Evolutionary conservation across 2,888 invertebrate species (phyloP).

Genomic region (Sminthurides aquaticus): DNA sequence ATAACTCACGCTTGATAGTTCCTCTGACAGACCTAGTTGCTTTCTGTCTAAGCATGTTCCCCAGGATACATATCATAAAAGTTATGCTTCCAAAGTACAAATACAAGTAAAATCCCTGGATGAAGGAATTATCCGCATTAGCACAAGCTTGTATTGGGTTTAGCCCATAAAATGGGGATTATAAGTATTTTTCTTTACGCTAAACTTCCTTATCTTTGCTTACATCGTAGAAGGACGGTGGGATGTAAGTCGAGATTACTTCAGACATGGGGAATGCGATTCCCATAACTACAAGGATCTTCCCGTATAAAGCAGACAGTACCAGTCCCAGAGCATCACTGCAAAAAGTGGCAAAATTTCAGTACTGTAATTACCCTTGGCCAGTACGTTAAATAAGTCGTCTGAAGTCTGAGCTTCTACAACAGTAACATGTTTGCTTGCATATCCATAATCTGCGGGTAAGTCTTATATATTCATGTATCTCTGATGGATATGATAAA

Average conservation of each 20-base stretch:
- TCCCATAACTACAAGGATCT: slow-evolving; percentile 87
- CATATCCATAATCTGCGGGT: no score
- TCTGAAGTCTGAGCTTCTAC: no score
- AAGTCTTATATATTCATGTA: no score
- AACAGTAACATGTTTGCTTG: no score
- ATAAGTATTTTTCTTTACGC: no score
- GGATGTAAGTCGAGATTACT: slow-evolving; percentile 87
- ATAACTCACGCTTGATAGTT: slow-evolving; percentile 36
- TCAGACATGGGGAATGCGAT: slow-evolving; percentile 92
- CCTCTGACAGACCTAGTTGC: slow-evolving; percentile 42
- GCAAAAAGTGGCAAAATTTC: slow-evolving; percentile 5
- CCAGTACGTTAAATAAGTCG: no score
- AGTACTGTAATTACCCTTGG: neutral
- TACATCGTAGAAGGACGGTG: slow-evolving; percentile 86
- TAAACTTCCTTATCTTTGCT: no score
- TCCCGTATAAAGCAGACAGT: slow-evolving; percentile 85
- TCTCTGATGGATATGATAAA: no score
- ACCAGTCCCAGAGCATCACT: slow-evolving; percentile 83
- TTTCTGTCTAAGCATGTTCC: slow-evolving; percentile 61
- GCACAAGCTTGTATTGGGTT: no score
- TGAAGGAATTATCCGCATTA: no score
- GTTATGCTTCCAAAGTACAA: slow-evolving; percentile 79
- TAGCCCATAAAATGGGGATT: slow-evolving; percentile 22
- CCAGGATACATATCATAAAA: slow-evolving; percentile 75
- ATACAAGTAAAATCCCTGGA: slow-evolving; percentile 79